Conservation (phyloP, 2,888 invertebrate genomes). For the Sericinus montela region DNA sequence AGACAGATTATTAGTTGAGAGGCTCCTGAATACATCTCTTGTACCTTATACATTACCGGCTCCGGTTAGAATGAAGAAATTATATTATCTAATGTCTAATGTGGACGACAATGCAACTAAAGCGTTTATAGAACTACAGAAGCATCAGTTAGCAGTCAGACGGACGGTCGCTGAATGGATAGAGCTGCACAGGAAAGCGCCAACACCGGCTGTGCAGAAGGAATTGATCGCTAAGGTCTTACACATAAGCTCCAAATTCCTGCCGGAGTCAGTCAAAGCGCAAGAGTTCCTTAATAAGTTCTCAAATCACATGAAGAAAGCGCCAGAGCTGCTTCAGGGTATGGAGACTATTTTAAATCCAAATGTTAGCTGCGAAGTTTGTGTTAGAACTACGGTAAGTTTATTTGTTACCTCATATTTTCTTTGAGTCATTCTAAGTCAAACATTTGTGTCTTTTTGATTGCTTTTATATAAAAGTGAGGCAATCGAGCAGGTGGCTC, state of each 20-base stretch:
- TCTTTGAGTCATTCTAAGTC: no score
- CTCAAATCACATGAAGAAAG: constrained; percentile 87
- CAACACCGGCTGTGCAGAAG: constrained; percentile 83
- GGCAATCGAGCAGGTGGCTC: no score
- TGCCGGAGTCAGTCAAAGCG: constrained; percentile 95
- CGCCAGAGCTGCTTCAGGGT: constrained; percentile 82
- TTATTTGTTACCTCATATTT: no score
- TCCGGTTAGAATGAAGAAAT: constrained; percentile 93
- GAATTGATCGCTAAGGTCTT: constrained; percentile 84
- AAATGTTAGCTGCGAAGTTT: constrained; percentile 95
- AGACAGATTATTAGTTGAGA: constrained; percentile 94
- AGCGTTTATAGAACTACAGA: constrained; percentile 90
- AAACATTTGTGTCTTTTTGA: no score
- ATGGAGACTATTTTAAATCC: constrained; percentile 94
- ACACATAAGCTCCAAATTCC: constrained; percentile 85
- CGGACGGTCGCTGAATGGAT: constrained; percentile 93
- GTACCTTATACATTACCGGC: constrained; percentile 95
- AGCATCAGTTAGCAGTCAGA: constrained; percentile 91
- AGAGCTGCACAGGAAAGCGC: constrained; percentile 87
- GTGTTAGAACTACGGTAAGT: constrained; percentile 92
- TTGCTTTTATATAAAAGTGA: no score
- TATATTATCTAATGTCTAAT: constrained; percentile 94
- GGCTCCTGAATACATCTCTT: constrained; percentile 94
- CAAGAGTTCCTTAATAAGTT: constrained; percentile 92
- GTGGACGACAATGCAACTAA: constrained; percentile 97